Evolutionary conservation across 2,113 vertebrate genomes (phyloP).

Genomic region (Sturnus vulgaris): DNA sequence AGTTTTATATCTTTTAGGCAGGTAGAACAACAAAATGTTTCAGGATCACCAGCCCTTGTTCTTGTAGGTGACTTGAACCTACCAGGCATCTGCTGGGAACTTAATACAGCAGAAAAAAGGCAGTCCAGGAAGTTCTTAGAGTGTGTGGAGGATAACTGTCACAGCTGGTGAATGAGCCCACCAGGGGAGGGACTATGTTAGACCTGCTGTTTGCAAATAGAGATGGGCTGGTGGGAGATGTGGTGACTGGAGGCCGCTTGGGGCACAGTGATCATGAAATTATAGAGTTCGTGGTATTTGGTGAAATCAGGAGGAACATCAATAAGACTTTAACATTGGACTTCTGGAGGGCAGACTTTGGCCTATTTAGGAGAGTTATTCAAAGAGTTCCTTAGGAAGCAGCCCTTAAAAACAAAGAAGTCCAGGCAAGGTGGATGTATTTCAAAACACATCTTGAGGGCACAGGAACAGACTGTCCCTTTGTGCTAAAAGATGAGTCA

Average conservation of each 20-base stretch:
- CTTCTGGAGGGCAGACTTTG: too few species aligned
- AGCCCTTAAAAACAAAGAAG: background rate
- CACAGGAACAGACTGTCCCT: background rate
- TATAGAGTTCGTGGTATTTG: background rate
- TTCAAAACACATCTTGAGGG: background rate
- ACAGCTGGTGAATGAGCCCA: background rate
- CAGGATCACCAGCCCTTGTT: too few species aligned
- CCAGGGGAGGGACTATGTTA: background rate
- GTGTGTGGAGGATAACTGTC: background rate
- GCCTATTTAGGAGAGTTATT: too few species aligned
- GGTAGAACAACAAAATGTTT: background rate
- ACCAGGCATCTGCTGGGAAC: background rate
- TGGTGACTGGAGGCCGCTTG: rapidly evolving
- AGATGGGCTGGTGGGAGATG: background rate
- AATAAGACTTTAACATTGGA: too few species aligned
- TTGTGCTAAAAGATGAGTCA: too few species aligned
- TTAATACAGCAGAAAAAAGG: background rate
- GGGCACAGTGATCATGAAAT: background rate
- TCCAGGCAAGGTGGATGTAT: rapidly evolving
- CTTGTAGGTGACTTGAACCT: too few species aligned
- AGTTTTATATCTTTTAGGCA: background rate
- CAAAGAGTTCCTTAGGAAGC: background rate
- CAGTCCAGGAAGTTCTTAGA: background rate
- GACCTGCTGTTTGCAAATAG: background rate
- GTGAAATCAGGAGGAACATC: background rate